phyloP scores from a whole-genome alignment of 2,888 invertebrate species.

The Limnephilus auricula region DNA sequence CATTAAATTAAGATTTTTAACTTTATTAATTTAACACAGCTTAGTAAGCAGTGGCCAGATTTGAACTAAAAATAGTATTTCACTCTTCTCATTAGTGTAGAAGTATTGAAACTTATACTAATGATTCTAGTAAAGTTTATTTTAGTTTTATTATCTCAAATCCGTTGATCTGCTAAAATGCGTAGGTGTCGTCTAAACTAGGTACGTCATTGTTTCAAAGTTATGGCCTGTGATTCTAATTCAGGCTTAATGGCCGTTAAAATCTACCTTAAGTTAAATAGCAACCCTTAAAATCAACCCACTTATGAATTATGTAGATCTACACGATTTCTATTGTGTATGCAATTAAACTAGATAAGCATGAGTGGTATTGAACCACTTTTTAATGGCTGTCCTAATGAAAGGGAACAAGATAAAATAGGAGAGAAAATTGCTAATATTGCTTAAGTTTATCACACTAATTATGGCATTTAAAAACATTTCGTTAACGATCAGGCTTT shows the following conservation, averaged over 20 bases:
- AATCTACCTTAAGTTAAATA: not conserved
- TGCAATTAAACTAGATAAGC: too few relatives aligned
- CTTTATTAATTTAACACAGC: too few relatives aligned
- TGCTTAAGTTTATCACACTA: too few relatives aligned
- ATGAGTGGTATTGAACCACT: too few relatives aligned
- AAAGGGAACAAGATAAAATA: too few relatives aligned
- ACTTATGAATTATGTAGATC: not conserved
- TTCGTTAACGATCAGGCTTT: too few relatives aligned
- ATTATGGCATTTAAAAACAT: too few relatives aligned
- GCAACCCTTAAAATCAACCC: not conserved
- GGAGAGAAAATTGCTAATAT: too few relatives aligned
- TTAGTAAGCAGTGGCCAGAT: not conserved
- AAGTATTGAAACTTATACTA: not conserved
- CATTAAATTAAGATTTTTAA: too few relatives aligned
- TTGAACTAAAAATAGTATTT: not conserved
- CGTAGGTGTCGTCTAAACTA: not conserved
- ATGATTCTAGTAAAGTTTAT: not conserved
- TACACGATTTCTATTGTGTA: not conserved
- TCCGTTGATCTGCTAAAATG: not conserved
- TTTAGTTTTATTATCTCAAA: not conserved
- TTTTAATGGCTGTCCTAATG: too few relatives aligned
- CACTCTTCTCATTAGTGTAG: not conserved
- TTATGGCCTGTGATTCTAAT: not conserved
- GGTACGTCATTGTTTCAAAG: not conserved
- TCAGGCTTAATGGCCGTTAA: not conserved